Conservation (phyloP, 2,888 invertebrate species). For the Clunio marinus region DNA sequence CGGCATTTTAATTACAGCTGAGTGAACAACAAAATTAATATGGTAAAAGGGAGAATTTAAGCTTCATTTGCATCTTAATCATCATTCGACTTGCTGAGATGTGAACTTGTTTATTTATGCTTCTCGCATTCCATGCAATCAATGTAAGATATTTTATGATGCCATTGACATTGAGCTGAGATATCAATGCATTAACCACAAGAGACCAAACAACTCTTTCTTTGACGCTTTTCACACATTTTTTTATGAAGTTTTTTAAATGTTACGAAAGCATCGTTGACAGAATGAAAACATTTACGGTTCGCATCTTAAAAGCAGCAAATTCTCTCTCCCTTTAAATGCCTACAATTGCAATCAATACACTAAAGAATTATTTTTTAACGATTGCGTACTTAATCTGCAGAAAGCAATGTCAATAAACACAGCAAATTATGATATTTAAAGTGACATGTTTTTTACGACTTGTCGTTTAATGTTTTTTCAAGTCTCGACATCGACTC, state of each 20-base stretch:
- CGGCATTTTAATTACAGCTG: constrained; percentile 18
- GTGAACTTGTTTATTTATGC: background rate
- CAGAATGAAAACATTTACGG: background rate
- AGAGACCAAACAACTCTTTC: background rate
- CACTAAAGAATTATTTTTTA: background rate
- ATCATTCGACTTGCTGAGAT: background rate
- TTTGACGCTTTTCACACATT: background rate
- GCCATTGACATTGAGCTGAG: background rate
- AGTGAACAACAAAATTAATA: constrained; percentile 5
- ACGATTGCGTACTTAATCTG: background rate
- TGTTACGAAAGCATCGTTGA: background rate
- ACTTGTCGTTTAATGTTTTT: background rate
- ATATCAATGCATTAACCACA: constrained; percentile 11
- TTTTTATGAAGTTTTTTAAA: constrained; percentile 8
- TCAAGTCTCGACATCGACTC: too few species aligned
- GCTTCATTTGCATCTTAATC: background rate
- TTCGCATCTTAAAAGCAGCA: background rate
- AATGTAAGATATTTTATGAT: background rate
- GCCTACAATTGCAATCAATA: background rate
- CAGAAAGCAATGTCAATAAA: background rate
- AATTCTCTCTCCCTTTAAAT: background rate
- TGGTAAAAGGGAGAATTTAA: background rate
- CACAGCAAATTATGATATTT: background rate
- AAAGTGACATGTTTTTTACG: background rate
- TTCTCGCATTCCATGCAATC: too few species aligned